A percentile compares a stretch with the other conserved stretches of the same genome.
These are phyloP conservation scores for Clarias gariepinus DNA, from an alignment of 2,113 vertebrate genomes.

Conservation along the genomic window DNA sequence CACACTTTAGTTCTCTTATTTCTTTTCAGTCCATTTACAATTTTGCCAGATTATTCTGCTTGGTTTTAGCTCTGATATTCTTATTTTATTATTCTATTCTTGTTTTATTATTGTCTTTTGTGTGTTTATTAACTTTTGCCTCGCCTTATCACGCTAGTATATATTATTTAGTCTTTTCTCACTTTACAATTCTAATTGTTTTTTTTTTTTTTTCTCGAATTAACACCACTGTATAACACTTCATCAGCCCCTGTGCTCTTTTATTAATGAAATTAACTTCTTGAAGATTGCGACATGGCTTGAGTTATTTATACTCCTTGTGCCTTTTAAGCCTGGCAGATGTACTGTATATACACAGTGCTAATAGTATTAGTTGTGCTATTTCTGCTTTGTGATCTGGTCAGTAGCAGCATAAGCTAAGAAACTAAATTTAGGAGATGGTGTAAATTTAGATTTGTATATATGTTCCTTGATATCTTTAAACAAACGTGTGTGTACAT, in stretches of 20 bases:
- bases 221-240: not conserved
- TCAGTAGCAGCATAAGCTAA: not conserved
- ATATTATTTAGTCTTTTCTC: not conserved
- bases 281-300: not conserved
- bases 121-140: not conserved
- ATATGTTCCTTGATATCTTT: not conserved
- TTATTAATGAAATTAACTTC: not conserved
- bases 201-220: not conserved
- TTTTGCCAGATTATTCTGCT: not conserved
- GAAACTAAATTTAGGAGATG: not conserved
- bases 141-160: not conserved
- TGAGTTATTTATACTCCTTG: not conserved
- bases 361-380: conserved; percentile 7
- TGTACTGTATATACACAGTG: not conserved
- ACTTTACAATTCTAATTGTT: not conserved
- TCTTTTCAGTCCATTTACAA: not conserved
- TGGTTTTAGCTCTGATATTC: not conserved
- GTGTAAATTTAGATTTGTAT: not conserved
- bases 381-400: not conserved
- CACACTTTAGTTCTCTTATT: not conserved
- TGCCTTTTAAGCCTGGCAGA: not conserved
- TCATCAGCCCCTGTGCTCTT: not conserved
- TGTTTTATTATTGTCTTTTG: not conserved
- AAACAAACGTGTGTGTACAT: not conserved
- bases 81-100: not conserved